These are phyloP conservation scores for Monopis laevigella DNA, from an alignment of 2,888 invertebrate species.

Conservation along the genomic window DNA sequence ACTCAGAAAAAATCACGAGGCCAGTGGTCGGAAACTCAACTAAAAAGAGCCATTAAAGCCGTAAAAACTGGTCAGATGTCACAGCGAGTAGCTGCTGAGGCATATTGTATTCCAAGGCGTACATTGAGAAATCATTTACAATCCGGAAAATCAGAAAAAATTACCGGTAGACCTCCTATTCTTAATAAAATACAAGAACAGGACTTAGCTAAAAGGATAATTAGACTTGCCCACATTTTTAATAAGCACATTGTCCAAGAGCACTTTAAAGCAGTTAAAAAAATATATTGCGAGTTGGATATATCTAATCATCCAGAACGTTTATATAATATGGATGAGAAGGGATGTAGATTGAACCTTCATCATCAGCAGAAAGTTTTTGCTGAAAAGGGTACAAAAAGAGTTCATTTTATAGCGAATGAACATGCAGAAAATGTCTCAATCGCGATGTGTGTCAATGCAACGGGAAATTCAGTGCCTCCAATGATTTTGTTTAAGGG, in stretches of 20 bases:
- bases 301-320: conserved; percentile 18
- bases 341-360: conserved; percentile 18
- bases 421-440: conserved; percentile 24
- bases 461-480: conserved; percentile 18
- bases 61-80: conserved; percentile 5
- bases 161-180: background rate
- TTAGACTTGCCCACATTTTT: conserved; percentile 1
- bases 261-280: conserved; percentile 15
- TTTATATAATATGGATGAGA: conserved; percentile 21
- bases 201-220: background rate
- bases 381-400: conserved; percentile 19
- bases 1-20: conserved; percentile 3
- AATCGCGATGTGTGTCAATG: conserved; percentile 19
- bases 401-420: conserved; percentile 19
- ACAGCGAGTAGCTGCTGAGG: background rate
- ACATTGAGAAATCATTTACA: conserved; percentile 6
- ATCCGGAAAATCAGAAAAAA: background rate
- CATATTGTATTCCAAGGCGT: conserved; percentile 8
- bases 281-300: conserved; percentile 17
- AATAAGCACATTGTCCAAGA: conserved; percentile 8
- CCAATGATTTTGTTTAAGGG: conserved; percentile 21
- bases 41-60: conserved; percentile 10
- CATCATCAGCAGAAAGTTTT: conserved; percentile 20
- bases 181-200: conserved; percentile 3
- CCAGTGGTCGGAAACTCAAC: conserved; percentile 2